A percentile compares a stretch with the other conserved stretches of the same genome.
Conservation (phyloP, 2,888 invertebrate species). For the Sarcophaga caerulescens region DNA sequence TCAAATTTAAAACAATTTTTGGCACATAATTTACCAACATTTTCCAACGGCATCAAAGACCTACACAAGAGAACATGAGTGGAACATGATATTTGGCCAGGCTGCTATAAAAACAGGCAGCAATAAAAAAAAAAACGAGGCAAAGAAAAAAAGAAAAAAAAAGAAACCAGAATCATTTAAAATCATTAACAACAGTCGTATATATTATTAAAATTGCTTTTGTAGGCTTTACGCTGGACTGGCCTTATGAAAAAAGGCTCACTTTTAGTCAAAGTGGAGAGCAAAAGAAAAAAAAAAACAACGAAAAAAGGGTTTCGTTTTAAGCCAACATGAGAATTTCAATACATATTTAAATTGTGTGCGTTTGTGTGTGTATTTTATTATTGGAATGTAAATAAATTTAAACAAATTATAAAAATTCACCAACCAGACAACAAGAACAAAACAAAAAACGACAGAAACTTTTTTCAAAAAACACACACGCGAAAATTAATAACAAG, state of each 20-base stretch:
- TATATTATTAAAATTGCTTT: background rate
- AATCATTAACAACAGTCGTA: conserved; percentile 32
- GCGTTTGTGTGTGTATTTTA: background rate
- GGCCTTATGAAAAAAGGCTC: conserved; percentile 1
- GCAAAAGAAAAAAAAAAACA: background rate
- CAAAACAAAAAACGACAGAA: too few relatives aligned
- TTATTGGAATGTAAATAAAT: conserved; percentile 52
- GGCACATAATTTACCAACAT: conserved; percentile 39
- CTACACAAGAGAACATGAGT: conserved; percentile 7
- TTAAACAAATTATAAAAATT: conserved; percentile 58
- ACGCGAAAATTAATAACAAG: conserved; percentile 24
- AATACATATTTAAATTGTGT: conserved; percentile 11
- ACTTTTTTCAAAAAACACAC: too few relatives aligned
- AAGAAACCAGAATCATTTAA: conserved; percentile 14
- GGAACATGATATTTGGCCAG: conserved; percentile 42
- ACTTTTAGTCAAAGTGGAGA: too few relatives aligned
- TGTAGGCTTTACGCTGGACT: background rate
- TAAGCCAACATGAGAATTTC: conserved; percentile 28
- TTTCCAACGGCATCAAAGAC: conserved; percentile 8
- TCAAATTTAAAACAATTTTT: conserved; percentile 54
- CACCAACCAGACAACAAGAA: background rate
- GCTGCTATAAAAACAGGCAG: background rate
- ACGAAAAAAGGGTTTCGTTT: background rate
- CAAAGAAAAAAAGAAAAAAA: background rate
- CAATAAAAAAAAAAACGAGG: conserved; percentile 3